Evolutionary conservation across 2,797 vertebrate species (phyloP).

Genomic region (Thalassophryne amazonica): DNA sequence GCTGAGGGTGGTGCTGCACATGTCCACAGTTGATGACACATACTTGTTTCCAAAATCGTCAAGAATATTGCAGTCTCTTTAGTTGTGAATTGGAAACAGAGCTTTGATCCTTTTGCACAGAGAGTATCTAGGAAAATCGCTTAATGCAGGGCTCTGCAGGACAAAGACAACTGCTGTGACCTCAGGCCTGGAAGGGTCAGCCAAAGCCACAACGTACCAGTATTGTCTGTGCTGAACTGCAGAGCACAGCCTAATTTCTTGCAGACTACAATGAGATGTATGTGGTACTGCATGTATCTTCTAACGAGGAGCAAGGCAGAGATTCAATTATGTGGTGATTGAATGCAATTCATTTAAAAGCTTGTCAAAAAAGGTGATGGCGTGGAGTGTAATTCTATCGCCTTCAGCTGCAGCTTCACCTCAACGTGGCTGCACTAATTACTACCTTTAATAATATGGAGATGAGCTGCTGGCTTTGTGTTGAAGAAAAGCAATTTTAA

Average conservation of each 20-base stretch:
- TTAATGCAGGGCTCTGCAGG: background rate
- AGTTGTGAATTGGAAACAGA: conserved; percentile 5
- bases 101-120: conserved; percentile 25
- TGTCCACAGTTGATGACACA: background rate
- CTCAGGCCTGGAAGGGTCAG: conserved; percentile 32
- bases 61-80: conserved; percentile 37
- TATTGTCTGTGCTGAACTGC: conserved; percentile 2
- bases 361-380: conserved; percentile 40
- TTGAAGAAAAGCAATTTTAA: conserved; percentile 7
- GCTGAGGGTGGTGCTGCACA: background rate
- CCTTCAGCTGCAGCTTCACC: conserved; percentile 23
- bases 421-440: conserved; percentile 30
- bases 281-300: background rate
- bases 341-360: conserved; percentile 58
- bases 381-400: conserved; percentile 36
- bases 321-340: conserved; percentile 51
- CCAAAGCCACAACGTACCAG: background rate
- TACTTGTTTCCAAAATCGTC: background rate
- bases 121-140: background rate
- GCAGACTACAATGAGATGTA: conserved; percentile 19
- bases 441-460: conserved; percentile 35
- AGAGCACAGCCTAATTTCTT: conserved; percentile 6
- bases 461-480: conserved; percentile 2
- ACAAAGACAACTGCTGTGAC: conserved; percentile 12
- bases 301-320: conserved; percentile 1